A percentile compares a stretch with the other conserved stretches of the same genome.
These are phyloP conservation scores for Colossoma macropomum DNA, from an alignment of 2,113 vertebrate genomes.

Conservation along the genomic window DNA sequence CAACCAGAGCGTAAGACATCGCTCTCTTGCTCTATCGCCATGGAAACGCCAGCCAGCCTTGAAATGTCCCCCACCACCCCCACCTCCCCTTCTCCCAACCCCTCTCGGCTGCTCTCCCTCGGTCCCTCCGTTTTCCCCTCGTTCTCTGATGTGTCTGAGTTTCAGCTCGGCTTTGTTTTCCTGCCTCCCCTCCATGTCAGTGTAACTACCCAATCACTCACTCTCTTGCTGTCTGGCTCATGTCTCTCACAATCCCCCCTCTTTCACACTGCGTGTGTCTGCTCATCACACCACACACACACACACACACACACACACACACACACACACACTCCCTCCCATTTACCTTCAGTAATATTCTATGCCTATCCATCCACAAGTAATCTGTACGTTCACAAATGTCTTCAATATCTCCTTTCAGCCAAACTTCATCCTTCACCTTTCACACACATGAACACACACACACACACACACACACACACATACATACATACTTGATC, in stretches of 20 bases:
- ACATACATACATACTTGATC: no score
- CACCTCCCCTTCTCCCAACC: not conserved
- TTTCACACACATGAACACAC: no score
- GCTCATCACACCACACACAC: not conserved
- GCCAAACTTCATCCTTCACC: not conserved
- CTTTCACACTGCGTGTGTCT: not conserved
- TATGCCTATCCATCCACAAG: not conserved
- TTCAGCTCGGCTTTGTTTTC: conserved; percentile 38
- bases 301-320: not conserved
- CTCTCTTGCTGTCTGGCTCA: conserved; percentile 2
- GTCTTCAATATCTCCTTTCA: not conserved
- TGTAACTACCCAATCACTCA: not conserved
- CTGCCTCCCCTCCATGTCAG: not conserved
- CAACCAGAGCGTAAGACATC: conserved; percentile 78
- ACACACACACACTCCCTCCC: not conserved
- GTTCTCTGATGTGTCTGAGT: conserved; percentile 27
- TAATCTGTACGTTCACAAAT: not conserved
- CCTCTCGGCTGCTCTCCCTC: conserved; percentile 63
- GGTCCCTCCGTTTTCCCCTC: conserved; percentile 53
- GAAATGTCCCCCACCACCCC: conserved; percentile 67
- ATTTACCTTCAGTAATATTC: not conserved
- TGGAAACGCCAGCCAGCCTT: conserved; percentile 77
- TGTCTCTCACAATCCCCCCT: conserved; percentile 4
- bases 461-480: no score
- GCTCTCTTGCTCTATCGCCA: conserved; percentile 76